Evolutionary conservation across 2,888 invertebrate species (phyloP), one percentile per base, ranked within the genome.

Genomic region (Pseudococcus viburni): DNA sequence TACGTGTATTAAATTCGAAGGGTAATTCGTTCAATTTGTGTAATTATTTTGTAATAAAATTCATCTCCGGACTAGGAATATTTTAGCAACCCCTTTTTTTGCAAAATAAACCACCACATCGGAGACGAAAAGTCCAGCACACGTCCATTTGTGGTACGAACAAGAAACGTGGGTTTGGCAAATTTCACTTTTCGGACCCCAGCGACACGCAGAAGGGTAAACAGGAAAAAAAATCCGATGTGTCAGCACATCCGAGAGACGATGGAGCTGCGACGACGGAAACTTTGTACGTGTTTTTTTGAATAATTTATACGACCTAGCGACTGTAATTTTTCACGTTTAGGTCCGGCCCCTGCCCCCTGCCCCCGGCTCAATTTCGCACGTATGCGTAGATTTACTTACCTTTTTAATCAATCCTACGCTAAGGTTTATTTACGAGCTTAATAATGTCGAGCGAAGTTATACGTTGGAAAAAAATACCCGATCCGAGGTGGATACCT

Each of bases 391-490:
- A 33, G 73, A 73, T 73, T 73, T 73, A 73, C 73, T 42, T 42
- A 42, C 8, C 42, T 33, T 73, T 64, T 73, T 73, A 73, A 73
- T 73, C 73, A 73, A 73, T 73, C 33, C 73, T 17, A 33, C 73
- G 17, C 6, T 12, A 33, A 7, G 64, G 77, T 77, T 77, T 83
- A 83, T 83, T 83, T 83, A 83, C 80, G 80, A 83, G 80, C 80
- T 83, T 46, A 83, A 83, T 83, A 83, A 83, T 46, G 80, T 26
- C 46, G 80, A 46, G 64, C 64, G 64, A 77, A 22, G n/a, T 26
- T 73, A 33, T 26, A 33, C 15, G 15, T 15, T 15, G 1, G 46
- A 19, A 83, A 83, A 46, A 46, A 83, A 2, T 26, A 46, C 64
- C 64, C 64, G 64, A 64, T 64, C 22, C 8, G n/a, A 22, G 64